Conservation (phyloP, 2,113 vertebrate genomes). For the Delphinapterus leucas region DNA sequence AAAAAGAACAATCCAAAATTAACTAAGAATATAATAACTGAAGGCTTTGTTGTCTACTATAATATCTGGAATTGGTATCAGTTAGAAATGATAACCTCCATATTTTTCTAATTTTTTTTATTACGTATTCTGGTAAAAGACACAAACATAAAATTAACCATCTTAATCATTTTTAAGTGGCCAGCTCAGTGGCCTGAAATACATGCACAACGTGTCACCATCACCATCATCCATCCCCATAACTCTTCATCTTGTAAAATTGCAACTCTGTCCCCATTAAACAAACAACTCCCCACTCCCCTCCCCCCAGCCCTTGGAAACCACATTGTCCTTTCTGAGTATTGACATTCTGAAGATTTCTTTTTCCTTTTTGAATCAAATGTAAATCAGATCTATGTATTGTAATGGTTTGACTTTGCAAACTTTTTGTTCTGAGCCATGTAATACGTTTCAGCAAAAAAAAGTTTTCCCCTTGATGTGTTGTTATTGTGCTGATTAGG, state of each 20-base stretch:
- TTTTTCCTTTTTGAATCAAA: not conserved
- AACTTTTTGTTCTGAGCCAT: not conserved
- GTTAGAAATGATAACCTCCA: not conserved
- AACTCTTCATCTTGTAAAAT: not conserved
- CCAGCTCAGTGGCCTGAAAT: not conserved
- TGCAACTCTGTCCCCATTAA: not conserved
- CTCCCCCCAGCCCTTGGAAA: not conserved
- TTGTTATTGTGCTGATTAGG: fast-evolving
- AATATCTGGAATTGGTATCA: not conserved
- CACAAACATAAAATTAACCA: not conserved
- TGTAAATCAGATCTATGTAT: not conserved
- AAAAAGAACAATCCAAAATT: too few species aligned
- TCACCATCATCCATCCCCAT: fast-evolving
- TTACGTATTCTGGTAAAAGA: not conserved
- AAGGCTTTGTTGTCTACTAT: not conserved
- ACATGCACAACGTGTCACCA: fast-evolving
- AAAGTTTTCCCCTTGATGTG: not conserved
- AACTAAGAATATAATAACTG: not conserved
- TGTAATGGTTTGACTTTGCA: not conserved
- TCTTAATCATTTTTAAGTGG: not conserved
- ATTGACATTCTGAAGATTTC: not conserved
- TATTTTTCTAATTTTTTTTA: not conserved
- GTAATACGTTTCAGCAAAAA: not conserved
- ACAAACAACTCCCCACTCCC: not conserved
- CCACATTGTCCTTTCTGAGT: not conserved